These are phyloP conservation scores for Clinocottus analis DNA, from an alignment of 2,113 vertebrate genomes.

Conservation along the genomic window DNA sequence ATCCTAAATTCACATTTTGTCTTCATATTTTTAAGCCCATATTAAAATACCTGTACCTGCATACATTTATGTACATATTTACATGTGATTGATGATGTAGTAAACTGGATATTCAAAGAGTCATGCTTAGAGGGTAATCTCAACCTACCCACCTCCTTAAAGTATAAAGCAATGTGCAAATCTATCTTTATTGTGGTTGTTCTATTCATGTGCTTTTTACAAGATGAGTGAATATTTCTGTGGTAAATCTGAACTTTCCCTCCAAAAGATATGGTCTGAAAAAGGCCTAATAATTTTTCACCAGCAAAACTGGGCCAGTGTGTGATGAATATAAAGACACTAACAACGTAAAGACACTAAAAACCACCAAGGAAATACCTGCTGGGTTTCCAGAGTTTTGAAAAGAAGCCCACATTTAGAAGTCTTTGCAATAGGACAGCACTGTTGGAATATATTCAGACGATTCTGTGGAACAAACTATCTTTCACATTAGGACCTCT, in stretches of 20 bases:
- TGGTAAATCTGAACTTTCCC: background rate
- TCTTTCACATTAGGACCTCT: too few species aligned
- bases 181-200: background rate
- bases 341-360: too few species aligned
- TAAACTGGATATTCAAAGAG: background rate
- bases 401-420: too few species aligned
- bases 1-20: background rate
- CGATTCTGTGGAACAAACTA: too few species aligned
- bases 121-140: background rate
- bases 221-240: background rate
- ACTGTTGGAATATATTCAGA: too few species aligned
- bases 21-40: background rate
- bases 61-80: background rate
- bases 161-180: background rate
- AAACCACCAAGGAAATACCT: too few species aligned
- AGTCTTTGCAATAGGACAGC: too few species aligned
- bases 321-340: too few species aligned
- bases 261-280: background rate
- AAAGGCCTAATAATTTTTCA: too few species aligned
- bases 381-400: too few species aligned
- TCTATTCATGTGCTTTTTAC: too few species aligned
- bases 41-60: background rate
- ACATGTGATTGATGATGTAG: background rate
- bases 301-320: too few species aligned
- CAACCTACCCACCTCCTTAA: background rate